phyloP scores from a whole-genome alignment of 1,140 invertebrate species.

The Heliconius eleuchia region DNA sequence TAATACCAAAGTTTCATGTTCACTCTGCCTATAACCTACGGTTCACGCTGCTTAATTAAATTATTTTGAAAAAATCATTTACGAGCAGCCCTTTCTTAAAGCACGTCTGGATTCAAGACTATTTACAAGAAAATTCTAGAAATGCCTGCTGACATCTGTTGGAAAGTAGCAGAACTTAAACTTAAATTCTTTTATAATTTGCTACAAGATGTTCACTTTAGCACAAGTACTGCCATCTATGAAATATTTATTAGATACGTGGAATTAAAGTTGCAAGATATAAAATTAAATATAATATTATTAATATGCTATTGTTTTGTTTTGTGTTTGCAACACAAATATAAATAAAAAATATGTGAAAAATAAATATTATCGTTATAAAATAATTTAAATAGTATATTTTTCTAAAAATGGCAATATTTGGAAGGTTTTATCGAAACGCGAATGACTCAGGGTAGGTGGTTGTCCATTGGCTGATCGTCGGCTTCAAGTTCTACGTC shows the following conservation, averaged over 20 bases:
- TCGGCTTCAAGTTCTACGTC: slow-evolving; percentile 25
- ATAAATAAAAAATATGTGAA: neutral
- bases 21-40: too few relatives aligned
- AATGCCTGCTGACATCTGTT: slow-evolving; percentile 26
- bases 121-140: slow-evolving; percentile 29
- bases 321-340: neutral
- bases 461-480: slow-evolving; percentile 29
- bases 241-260: neutral
- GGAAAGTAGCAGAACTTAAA: neutral
- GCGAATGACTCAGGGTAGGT: slow-evolving; percentile 27
- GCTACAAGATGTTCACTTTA: neutral
- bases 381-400: neutral
- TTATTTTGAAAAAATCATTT: too few relatives aligned
- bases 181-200: neutral
- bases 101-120: neutral
- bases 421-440: slow-evolving; percentile 18
- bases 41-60: too few relatives aligned
- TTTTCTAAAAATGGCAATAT: slow-evolving; percentile 18
- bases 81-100: neutral
- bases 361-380: neutral
- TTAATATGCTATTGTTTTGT: neutral
- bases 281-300: neutral
- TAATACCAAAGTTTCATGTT: too few relatives aligned
- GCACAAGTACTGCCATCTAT: neutral
- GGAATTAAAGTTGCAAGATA: neutral